Percentiles rank a stretch among this genome's conserved stretches.
phyloP scores from a whole-genome alignment of 1,140 invertebrate species.

The Streblospio benedicti region DNA sequence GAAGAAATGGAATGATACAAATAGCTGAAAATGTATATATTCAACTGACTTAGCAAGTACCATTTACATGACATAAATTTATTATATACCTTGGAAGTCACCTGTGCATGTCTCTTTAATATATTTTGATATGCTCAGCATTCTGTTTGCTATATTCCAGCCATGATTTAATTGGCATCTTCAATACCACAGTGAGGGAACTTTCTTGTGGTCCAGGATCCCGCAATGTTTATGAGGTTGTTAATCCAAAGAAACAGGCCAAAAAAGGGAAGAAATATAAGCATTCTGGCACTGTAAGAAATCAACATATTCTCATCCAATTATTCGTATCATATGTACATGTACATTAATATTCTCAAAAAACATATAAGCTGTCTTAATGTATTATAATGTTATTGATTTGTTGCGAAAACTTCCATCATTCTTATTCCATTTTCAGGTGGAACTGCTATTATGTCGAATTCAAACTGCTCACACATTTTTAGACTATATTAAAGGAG shows the following conservation, averaged over 20 bases:
- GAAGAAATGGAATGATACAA: too few species aligned
- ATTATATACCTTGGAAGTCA: too few species aligned
- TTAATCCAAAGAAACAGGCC: constrained; percentile 47
- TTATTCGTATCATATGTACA: neutral
- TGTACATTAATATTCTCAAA: neutral
- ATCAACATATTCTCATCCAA: neutral
- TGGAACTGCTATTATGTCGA: constrained; percentile 32
- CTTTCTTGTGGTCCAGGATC: constrained; percentile 7
- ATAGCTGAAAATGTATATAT: too few species aligned
- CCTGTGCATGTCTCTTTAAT: too few species aligned
- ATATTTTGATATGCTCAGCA: neutral
- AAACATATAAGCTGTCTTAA: too few species aligned
- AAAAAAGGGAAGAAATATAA: constrained; percentile 48
- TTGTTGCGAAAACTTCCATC: neutral
- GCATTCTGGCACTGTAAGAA: constrained; percentile 45
- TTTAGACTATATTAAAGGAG: constrained; percentile 55
- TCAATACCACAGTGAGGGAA: constrained; percentile 8
- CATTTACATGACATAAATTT: too few species aligned
- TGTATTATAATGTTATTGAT: neutral
- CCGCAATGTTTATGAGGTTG: constrained; percentile 5
- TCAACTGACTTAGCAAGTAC: too few species aligned
- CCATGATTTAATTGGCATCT: constrained; percentile 16
- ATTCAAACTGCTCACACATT: constrained; percentile 48
- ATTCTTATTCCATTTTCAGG: constrained; percentile 17
- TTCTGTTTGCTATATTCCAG: neutral